phyloP scores from a whole-genome alignment of 2,888 invertebrate species.

The Danaus chrysippus region DNA sequence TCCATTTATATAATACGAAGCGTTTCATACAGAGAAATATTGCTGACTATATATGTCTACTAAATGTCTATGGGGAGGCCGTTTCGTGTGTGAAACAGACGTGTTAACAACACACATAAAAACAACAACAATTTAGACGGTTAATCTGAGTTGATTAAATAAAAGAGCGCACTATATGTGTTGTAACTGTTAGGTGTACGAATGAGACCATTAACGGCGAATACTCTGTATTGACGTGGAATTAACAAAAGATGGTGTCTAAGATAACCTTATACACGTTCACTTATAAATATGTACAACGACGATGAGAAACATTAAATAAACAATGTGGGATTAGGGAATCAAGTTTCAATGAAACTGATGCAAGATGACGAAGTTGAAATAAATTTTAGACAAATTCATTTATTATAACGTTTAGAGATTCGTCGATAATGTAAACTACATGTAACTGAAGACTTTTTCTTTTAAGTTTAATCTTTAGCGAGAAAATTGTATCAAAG shows the following conservation, averaged over 20 bases:
- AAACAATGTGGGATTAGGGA: slow-evolving; percentile 11
- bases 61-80: neutral
- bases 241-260: neutral
- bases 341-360: slow-evolving; percentile 4
- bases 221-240: slow-evolving; percentile 10
- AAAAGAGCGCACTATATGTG: neutral
- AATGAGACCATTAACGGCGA: slow-evolving; percentile 10
- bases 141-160: slow-evolving; percentile 1
- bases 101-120: neutral
- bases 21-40: neutral
- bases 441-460: too few species aligned
- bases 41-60: neutral
- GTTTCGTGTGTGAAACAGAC: neutral
- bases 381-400: neutral
- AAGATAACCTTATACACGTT: slow-evolving; percentile 17
- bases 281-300: slow-evolving; percentile 10
- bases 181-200: neutral
- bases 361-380: neutral
- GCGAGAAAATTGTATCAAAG: neutral
- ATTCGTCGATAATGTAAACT: too few species aligned
- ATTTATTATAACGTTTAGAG: too few species aligned
- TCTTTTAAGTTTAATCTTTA: too few species aligned
- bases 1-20: neutral
- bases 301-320: slow-evolving; percentile 12
- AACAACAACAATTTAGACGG: slow-evolving; percentile 5